phyloP scores from a whole-genome alignment of 1,140 invertebrate species.

The Drosophila grimshawi region DNA sequence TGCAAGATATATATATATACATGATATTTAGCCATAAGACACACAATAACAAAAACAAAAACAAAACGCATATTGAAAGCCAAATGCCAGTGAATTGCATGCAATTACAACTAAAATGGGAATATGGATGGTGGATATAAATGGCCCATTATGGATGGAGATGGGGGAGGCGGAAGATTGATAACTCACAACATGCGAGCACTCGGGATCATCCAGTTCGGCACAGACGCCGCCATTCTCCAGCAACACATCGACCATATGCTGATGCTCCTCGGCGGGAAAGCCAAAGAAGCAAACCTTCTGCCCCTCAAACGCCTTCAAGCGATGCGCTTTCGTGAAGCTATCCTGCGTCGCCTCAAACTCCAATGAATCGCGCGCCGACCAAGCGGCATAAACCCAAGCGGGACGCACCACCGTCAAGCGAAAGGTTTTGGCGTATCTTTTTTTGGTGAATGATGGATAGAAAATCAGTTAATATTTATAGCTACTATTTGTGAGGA shows the following conservation, averaged over 20 bases:
- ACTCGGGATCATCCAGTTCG: conserved; percentile 90
- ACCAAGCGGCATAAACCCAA: conserved; percentile 96
- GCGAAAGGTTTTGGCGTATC: conserved; percentile 94
- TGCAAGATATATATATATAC: conserved; percentile 80
- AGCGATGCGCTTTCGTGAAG: conserved; percentile 89
- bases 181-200: conserved; percentile 94
- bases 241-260: conserved; percentile 95
- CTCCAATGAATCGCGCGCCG: conserved; percentile 88
- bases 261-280: conserved; percentile 92
- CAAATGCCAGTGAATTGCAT: conserved; percentile 44
- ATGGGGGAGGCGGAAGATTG: not conserved
- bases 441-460: conserved; percentile 79
- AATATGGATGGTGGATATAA: not conserved
- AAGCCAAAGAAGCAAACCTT: conserved; percentile 95
- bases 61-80: conserved; percentile 28
- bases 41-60: conserved; percentile 36
- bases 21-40: conserved; percentile 40
- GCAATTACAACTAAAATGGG: conserved; percentile 27
- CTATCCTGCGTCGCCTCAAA: conserved; percentile 89
- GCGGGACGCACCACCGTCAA: conserved; percentile 94
- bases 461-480: not conserved
- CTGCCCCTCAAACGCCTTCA: conserved; percentile 95
- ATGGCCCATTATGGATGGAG: not conserved
- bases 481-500: not conserved
- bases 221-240: conserved; percentile 93